Evolutionary conservation across 2,888 invertebrate species (phyloP), one percentile per base, ranked within the genome.

Genomic region (Eulithis prunata): DNA sequence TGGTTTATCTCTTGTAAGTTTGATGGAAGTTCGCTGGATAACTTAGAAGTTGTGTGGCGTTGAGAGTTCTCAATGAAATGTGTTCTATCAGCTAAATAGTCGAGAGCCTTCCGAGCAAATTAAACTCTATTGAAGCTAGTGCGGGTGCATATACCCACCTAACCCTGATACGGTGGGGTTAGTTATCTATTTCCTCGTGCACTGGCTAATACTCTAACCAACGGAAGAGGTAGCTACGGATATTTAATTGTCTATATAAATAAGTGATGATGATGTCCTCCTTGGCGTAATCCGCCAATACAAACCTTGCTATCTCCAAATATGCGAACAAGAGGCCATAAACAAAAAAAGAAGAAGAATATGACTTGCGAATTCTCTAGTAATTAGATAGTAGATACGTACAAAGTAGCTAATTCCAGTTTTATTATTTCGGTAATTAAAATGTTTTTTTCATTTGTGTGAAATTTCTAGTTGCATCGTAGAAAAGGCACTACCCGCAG

Each of bases 41-140:
- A 78, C 74, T 74, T 70, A 70, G 74, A 80, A 78, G 69, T 79
- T 75, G 75, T 76, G 75, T 73, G 76, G 73, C 74, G 75, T 73
- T 72, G 73, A 72, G 63, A 71, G 73, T 74, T 75, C 70, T 74
- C 71, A 64, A 71, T 76, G 78, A 79, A 80, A 77, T 81, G 79
- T 78, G 75, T 75, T 76, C 72, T 63, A 73, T 80, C 82, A 76
- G 79, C 81, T 76, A 76, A 81, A 78, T 75, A 69, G 75, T 70
- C 68, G 76, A 64, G 71, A 72, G 72, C 70, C 67, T 73, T 75
- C 55, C 38, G 78, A 78, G 76, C 81, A 81, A 83, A 84, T 84
- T 83, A 83, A 82, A 80, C 77, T 69, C 78, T 69, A 84, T 83
- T 83, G 81, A 82, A 67, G 71, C 69, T 70, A 69, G 70, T 67